Base-by-base conservation (phyloP, 2,888 invertebrate genomes). In the Erebia epiphron region DNA sequence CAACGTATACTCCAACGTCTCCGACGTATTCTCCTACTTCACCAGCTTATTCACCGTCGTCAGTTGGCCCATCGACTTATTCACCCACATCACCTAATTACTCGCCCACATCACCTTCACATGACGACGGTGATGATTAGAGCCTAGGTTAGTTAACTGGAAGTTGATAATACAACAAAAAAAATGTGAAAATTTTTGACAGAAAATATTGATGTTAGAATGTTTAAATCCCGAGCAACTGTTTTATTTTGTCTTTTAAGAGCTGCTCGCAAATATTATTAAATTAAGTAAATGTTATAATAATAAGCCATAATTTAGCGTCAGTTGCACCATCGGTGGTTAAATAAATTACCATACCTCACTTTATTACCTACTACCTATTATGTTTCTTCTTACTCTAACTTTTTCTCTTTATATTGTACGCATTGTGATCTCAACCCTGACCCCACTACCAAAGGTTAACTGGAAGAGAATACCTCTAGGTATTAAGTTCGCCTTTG, bases 21-120 rank as follows among this genome's bases (percentile, higher is more conserved):
- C 97, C 97, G 0, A 96, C 96, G 64, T 97, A 96, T 78, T 96
- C 96, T n/a, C 96, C 96, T 16, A 94, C 96, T 58, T 97, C 98
- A 0, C 98, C 98, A 11, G 96, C 95, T 63, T 96, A 96, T 81
- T 97, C 97, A 0, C 96, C 96, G 0, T 97, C 97, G n/a, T 96
- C 80, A 3, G 86, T 82, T 21, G 98, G 73, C 94, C 96, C 92
- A 21, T 88, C 86, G 13, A 86, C 87, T 35, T 93, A 89, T 73
- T 92, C 92, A 3, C 91, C 92, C 0, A 91, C 91, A 50, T 92
- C 92, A 41, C 90, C 89, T 0, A 86, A 86, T 35, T 93, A 89
- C 72, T 92, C 92, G 2, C 91, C 92, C 1, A 91, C 91, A 43
- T 92, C 92, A 41, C 74, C 74, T 3, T 68, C 92, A 72, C 95